Percentiles rank a stretch among this genome's conserved stretches.
phyloP scores from a whole-genome alignment of 2,888 invertebrate genomes.

The Linnaemya tessellans region DNA sequence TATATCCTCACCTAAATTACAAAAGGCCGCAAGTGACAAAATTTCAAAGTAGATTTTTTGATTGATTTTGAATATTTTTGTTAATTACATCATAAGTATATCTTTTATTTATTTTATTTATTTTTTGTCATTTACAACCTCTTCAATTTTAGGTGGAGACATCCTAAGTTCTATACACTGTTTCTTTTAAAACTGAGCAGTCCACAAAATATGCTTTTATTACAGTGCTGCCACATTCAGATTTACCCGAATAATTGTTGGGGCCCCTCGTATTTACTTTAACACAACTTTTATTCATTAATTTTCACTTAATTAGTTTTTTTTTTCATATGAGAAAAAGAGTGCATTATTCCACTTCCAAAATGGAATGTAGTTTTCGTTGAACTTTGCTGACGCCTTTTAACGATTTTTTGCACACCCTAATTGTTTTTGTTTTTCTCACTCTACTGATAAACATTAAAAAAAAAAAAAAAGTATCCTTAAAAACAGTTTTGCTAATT shows the following conservation, averaged over 20 bases:
- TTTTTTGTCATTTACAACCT: no score
- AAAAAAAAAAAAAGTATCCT: slow-evolving; percentile 34
- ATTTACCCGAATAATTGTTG: neutral
- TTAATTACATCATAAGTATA: no score
- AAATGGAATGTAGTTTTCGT: slow-evolving; percentile 54
- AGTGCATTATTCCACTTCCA: slow-evolving; percentile 59
- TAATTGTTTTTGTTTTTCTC: slow-evolving; percentile 60
- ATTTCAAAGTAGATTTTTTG: no score
- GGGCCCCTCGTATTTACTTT: slow-evolving; percentile 27
- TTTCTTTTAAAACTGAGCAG: no score
- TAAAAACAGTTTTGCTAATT: slow-evolving; percentile 68
- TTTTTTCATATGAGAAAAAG: slow-evolving; percentile 56
- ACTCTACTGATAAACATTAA: slow-evolving; percentile 2
- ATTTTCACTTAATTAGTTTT: slow-evolving; percentile 75
- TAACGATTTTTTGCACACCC: slow-evolving; percentile 75
- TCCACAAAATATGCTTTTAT: no score
- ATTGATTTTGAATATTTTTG: no score
- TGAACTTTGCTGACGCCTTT: slow-evolving; percentile 74
- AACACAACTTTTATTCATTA: slow-evolving; percentile 73
- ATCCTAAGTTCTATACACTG: no score
- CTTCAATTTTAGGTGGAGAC: no score
- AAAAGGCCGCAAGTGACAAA: no score
- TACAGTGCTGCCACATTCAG: neutral
- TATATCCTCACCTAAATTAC: no score
- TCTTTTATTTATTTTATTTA: no score